Conservation (phyloP, 2,888 invertebrate genomes). For the Monoplex corrugatus region DNA sequence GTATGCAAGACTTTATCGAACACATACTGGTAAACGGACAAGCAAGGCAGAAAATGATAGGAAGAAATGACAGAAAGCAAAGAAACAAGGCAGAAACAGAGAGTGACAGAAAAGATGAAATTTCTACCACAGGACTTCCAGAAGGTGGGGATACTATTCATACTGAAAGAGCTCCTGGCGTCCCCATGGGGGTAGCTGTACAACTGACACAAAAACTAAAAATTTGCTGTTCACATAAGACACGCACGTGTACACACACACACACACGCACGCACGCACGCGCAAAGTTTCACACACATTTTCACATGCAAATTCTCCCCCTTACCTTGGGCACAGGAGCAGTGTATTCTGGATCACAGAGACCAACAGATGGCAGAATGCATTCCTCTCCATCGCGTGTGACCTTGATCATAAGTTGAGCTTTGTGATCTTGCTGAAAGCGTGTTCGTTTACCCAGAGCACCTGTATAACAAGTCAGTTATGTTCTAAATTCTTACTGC, state of each 20-base stretch:
- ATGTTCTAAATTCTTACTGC: slow-evolving; percentile 87
- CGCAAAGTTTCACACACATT: background rate
- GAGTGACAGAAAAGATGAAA: too few species aligned
- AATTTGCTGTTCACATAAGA: too few species aligned
- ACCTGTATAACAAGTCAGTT: slow-evolving; percentile 84
- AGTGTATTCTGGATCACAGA: slow-evolving; percentile 35
- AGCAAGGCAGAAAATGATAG: too few species aligned
- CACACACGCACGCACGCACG: background rate
- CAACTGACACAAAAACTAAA: background rate
- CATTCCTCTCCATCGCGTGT: slow-evolving; percentile 50
- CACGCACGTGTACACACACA: background rate
- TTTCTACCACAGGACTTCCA: too few species aligned
- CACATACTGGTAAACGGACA: too few species aligned
- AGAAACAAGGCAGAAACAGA: too few species aligned
- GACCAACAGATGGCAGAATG: slow-evolving; percentile 8
- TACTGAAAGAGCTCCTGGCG: too few species aligned
- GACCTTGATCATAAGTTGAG: slow-evolving; percentile 91
- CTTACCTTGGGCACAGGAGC: slow-evolving; percentile 52
- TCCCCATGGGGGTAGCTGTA: too few species aligned
- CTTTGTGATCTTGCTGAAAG: slow-evolving; percentile 90
- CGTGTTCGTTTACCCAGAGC: slow-evolving; percentile 94
- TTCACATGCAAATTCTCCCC: background rate
- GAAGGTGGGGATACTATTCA: too few species aligned
- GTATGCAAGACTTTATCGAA: too few species aligned
- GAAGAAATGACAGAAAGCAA: too few species aligned